These are phyloP conservation scores for Anthopleura sola DNA, from an alignment of 64 coral and sea anemone genomes.

Conservation along the genomic window DNA sequence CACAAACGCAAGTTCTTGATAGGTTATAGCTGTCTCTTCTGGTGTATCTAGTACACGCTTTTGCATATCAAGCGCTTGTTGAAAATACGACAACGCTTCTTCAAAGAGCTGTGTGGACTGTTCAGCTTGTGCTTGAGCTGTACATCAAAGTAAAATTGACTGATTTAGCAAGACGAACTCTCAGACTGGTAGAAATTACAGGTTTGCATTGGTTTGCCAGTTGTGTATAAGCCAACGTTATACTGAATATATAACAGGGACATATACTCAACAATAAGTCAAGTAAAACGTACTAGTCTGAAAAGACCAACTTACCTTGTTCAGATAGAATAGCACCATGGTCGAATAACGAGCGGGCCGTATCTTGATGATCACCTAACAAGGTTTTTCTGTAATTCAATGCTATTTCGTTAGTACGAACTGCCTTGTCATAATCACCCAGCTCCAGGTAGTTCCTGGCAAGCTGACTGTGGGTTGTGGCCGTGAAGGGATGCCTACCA, in stretches of 20 bases:
- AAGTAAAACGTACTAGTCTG: background rate
- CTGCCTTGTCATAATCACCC: constrained; percentile 14
- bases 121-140: background rate
- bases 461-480: constrained; percentile 33
- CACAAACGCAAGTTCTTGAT: background rate
- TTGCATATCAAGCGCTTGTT: constrained; percentile 28
- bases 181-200: too few species aligned
- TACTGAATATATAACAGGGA: background rate
- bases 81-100: background rate
- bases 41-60: constrained; percentile 2
- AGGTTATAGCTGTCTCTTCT: background rate
- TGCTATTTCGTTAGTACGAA: background rate
- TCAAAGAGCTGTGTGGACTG: background rate
- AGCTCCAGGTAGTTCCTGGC: constrained; percentile 33
- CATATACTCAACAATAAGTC: background rate
- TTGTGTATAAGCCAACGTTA: background rate
- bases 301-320: background rate
- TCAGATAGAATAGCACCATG: background rate
- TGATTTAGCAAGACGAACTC: background rate
- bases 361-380: constrained; percentile 35
- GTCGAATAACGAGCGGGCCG: constrained; percentile 36
- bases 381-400: background rate
- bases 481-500: constrained; percentile 65
- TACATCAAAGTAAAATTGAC: too few species aligned
- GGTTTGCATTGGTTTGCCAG: too few species aligned